Evolutionary conservation across 2,113 vertebrate species (phyloP), one percentile per base, ranked within the genome.

Genomic region (Okapia johnstoni): DNA sequence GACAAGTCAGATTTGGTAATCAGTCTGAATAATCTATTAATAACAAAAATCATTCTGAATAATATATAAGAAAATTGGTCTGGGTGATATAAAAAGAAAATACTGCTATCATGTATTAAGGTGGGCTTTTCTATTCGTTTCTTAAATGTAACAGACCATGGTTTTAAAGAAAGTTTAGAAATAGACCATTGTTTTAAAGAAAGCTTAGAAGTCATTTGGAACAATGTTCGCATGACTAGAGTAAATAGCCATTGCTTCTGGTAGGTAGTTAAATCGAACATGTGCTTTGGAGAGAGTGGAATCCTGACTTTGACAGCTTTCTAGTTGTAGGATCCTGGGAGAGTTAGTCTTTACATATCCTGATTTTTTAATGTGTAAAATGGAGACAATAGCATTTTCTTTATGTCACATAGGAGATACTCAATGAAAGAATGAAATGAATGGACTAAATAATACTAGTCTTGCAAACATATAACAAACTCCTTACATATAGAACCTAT

Each of bases 11-110:
- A 36, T 70, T 90, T 93, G 26, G 50, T 92, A 28, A 48, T 87
- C 33, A 79, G 12, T 58, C 12, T 85, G 46, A 95, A 85, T 40
- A 91, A 86, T 48, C 43, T 14, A 63, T 21, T 66, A 66, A 11
- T 36, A 36, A 54, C 88, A 40, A 91, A 85, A 55, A 73, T 48
- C 23, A 85, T 7, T 88, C 28, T 89, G 79, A 14, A 7, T 92
- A 55, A 79, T 70, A 57, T 6, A 16, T 3, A 61, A 96, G 26
- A 96, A 91, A 92, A 43, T 92, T 50, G 50, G 40, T n/a, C 15
- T 57, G 9, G 43, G 40, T 94, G 25, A 60, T 92, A 43, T 58
- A 88, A 88, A 80, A 93, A 88, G 57, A 63, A 96, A 97, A 95
- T 73, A 30, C 23, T 60, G 50, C 26, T 79, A 25, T 58, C 26